Evolutionary conservation across 2,888 invertebrate genomes (phyloP).

Genomic region (Leptothorax acervorum): DNA sequence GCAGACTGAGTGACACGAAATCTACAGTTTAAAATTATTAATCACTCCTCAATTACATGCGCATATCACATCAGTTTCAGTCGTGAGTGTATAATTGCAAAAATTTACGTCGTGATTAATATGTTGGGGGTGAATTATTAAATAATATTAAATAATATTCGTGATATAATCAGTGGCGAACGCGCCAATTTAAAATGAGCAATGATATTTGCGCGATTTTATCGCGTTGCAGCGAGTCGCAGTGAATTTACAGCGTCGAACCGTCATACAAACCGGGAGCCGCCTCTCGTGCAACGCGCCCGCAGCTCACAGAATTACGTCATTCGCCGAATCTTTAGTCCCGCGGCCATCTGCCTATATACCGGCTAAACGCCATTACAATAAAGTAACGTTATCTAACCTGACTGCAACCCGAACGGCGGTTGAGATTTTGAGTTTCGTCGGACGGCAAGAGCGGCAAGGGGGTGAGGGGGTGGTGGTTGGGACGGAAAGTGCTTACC

Average conservation of each 20-base stretch:
- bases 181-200: slow-evolving; percentile 8
- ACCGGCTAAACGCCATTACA: slow-evolving; percentile 68
- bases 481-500: slow-evolving; percentile 47
- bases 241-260: neutral
- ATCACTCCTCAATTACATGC: slow-evolving; percentile 42
- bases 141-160: slow-evolving; percentile 20
- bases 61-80: slow-evolving; percentile 37
- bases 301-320: slow-evolving; percentile 2
- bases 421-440: slow-evolving; percentile 78
- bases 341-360: slow-evolving; percentile 69
- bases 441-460: slow-evolving; percentile 46
- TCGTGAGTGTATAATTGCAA: slow-evolving; percentile 18
- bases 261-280: neutral
- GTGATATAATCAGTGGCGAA: slow-evolving; percentile 2
- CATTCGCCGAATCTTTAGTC: slow-evolving; percentile 54
- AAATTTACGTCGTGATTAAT: slow-evolving; percentile 42
- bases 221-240: neutral
- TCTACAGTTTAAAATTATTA: slow-evolving; percentile 42
- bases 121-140: slow-evolving; percentile 40
- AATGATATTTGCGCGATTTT: neutral
- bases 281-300: neutral
- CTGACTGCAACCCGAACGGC: slow-evolving; percentile 66
- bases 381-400: slow-evolving; percentile 71
- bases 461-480: slow-evolving; percentile 34
- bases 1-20: slow-evolving; percentile 1